A percentile compares a stretch with the other conserved stretches of the same genome.
Conservation (phyloP, 2,113 vertebrate genomes). For the Actenoides hombroni region DNA sequence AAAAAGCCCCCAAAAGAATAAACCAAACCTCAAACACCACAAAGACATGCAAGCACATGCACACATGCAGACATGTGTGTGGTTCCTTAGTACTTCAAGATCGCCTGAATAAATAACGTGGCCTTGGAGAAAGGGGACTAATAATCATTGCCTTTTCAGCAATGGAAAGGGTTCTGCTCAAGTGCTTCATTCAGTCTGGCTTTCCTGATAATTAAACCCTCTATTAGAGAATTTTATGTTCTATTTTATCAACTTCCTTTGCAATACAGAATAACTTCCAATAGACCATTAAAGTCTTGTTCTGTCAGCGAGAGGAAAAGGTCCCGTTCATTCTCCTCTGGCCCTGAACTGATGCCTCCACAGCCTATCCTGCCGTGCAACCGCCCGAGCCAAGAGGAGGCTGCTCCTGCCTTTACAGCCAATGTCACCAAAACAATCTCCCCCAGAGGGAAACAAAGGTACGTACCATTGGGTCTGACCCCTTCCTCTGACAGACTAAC, state of each 20-base stretch:
- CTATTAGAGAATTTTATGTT: conserved; percentile 61
- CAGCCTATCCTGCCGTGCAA: not conserved
- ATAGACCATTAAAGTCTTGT: conserved; percentile 23
- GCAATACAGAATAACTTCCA: conserved; percentile 34
- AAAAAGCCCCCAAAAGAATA: not conserved
- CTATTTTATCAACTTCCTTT: conserved; percentile 69
- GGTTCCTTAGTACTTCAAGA: not conserved
- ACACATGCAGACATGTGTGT: rapidly evolving
- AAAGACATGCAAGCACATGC: not conserved
- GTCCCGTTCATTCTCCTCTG: not conserved
- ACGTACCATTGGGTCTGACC: not conserved
- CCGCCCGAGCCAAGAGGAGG: not conserved
- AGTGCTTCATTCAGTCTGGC: conserved; percentile 11
- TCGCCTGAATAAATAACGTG: conserved; percentile 1
- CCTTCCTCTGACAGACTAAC: not conserved
- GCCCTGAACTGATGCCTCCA: not conserved
- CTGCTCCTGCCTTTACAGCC: not conserved
- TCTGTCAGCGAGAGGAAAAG: not conserved
- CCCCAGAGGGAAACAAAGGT: not conserved
- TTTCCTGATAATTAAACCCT: conserved; percentile 62
- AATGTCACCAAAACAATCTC: not conserved
- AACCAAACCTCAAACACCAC: not conserved
- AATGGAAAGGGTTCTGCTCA: conserved; percentile 52
- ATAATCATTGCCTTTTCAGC: conserved; percentile 25
- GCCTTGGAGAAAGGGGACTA: conserved; percentile 28